Evolutionary conservation across 1,140 invertebrate species (phyloP), one percentile per base, ranked within the genome.

Genomic region (Mycetomoellerius zeteki): DNA sequence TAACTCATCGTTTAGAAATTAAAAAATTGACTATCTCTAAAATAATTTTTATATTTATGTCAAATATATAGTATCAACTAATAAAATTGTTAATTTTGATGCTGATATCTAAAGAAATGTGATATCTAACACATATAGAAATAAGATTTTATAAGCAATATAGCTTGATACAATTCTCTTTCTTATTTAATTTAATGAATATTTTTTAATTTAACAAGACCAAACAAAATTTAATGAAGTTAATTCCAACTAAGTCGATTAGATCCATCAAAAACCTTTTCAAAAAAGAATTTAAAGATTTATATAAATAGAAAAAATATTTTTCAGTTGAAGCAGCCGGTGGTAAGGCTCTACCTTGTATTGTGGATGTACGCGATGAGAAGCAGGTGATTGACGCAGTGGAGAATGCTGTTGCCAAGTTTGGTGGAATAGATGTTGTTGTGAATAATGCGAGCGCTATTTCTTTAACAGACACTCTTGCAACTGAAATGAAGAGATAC

Each of bases 381-480:
- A 94, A 95, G 50, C 97, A 98, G 95, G 97, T 99, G 0, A 95
- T 97, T 86, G 96, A 96, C 30, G 99, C 99, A n/a, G 97, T 99
- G 24, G 96, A 99, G 89, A 96, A 97, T 87, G 97, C 99, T 14
- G 97, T 99, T 0, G 96, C 97, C 60, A 97, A 98, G 93, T 99
- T 99, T 96, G 99, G 99, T 69, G 98, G 99, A 5, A 99, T 99
- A 92, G 99, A 99, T 94, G 98, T 99, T 88, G 91, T 99, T 8
- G 96, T 99, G 5, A 99, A 99, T 94, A 99, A 99, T 96, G 99
- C 99, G 0, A 99, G 98, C 92, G 99, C 99, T 21, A 99, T 99
- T 91, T 98, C 97, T 27, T 96, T 99, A 27, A 99, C 99, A 0
- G 96, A 96, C 16, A 99, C 99, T 0, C 93, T 96, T 5, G 95